Evolutionary conservation across 64 coral and sea anemone species (phyloP).

Genomic region (Dendrophyllia cribrosa): DNA sequence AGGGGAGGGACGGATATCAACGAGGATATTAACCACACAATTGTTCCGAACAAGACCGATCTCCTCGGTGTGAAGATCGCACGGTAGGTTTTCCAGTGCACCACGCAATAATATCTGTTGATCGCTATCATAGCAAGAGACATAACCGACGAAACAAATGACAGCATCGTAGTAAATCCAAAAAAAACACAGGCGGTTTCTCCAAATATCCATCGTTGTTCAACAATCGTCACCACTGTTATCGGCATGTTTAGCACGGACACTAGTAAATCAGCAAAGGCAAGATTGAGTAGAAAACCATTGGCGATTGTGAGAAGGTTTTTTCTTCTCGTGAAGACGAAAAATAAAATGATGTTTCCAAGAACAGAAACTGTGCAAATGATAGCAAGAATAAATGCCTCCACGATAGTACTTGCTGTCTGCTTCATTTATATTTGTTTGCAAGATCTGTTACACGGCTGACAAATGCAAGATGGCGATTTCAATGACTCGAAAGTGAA

Average conservation of each 20-base stretch:
- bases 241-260: slow-evolving; percentile 91
- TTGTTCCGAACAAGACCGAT: slow-evolving; percentile 25
- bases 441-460: too few relatives aligned
- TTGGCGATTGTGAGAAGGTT: slow-evolving; percentile 71
- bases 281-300: slow-evolving; percentile 86
- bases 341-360: slow-evolving; percentile 79
- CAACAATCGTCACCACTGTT: slow-evolving; percentile 70
- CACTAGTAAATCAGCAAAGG: slow-evolving; percentile 87
- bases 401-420: not conserved
- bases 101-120: slow-evolving; percentile 84
- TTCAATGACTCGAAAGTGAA: too few relatives aligned
- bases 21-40: slow-evolving; percentile 73
- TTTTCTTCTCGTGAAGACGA: slow-evolving; percentile 58
- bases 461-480: too few relatives aligned
- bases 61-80: slow-evolving; percentile 40
- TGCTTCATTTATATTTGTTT: not conserved
- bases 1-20: slow-evolving; percentile 72
- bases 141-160: slow-evolving; percentile 94
- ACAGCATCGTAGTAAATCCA: slow-evolving; percentile 83
- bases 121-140: slow-evolving; percentile 86
- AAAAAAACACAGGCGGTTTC: slow-evolving; percentile 47
- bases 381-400: slow-evolving; percentile 57
- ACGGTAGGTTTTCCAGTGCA: slow-evolving; percentile 81
- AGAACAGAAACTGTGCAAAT: slow-evolving; percentile 63
- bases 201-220: slow-evolving; percentile 77